A percentile compares a stretch with the other conserved stretches of the same genome.
Conservation (phyloP, 2,797 vertebrate species). For the Pseudomugil gertrudae region DNA sequence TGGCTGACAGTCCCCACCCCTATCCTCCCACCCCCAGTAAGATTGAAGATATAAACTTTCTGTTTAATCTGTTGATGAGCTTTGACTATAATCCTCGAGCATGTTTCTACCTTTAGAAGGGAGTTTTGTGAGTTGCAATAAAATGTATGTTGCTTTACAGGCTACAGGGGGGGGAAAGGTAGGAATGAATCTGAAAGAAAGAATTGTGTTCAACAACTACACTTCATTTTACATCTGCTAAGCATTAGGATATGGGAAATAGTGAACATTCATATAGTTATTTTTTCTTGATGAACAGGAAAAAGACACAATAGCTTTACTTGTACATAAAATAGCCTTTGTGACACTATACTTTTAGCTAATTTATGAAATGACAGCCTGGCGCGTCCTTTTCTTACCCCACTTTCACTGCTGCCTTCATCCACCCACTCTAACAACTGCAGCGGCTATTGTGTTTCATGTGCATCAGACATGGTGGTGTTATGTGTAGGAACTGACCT, state of each 20-base stretch:
- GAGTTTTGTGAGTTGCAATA: slow-evolving; percentile 28
- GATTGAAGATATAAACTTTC: slow-evolving; percentile 68
- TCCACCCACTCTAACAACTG: slow-evolving; percentile 62
- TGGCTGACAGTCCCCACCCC: slow-evolving; percentile 44
- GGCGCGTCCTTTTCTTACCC: slow-evolving; percentile 43
- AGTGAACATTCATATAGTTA: slow-evolving; percentile 15
- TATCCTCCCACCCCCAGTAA: slow-evolving; percentile 43
- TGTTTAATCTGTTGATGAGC: slow-evolving; percentile 66
- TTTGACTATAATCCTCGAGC: slow-evolving; percentile 45
- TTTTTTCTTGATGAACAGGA: slow-evolving; percentile 23
- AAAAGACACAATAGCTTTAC: slow-evolving; percentile 22
- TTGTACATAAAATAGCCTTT: slow-evolving; percentile 18
- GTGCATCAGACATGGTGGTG: slow-evolving; percentile 67
- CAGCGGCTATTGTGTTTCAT: slow-evolving; percentile 68
- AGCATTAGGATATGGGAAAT: neutral
- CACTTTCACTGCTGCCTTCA: slow-evolving; percentile 36
- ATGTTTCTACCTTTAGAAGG: slow-evolving; percentile 42
- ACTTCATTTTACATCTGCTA: slow-evolving; percentile 10
- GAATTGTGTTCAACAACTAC: neutral
- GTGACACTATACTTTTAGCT: slow-evolving; percentile 42
- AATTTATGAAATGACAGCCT: slow-evolving; percentile 51
- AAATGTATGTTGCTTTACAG: slow-evolving; percentile 25
- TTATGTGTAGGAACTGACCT: slow-evolving; percentile 64
- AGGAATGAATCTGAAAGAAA: neutral
- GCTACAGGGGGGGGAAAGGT: slow-evolving; percentile 1